Base-by-base conservation (phyloP, 2,888 invertebrate genomes). In the Drosophila longiperda region DNA sequence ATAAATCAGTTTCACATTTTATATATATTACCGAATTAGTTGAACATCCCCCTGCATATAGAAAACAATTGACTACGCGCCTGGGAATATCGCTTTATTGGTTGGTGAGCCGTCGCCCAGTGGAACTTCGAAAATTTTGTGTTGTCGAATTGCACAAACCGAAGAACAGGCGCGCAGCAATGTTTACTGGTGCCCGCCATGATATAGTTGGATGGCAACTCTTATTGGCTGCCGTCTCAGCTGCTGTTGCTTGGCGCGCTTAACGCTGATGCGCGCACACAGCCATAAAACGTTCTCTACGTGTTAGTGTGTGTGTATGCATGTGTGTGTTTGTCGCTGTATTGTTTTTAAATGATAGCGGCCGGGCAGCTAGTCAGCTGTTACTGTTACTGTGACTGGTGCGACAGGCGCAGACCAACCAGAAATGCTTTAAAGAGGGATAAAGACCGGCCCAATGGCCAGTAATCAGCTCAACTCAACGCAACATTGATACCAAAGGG, bases 131-230 rank as follows among this genome's bases (percentile, higher is more conserved):
- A 92, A 92, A 92, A 92, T 91, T 92, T 92, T 91, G 92, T 92
- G 93, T 93, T 93, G 92, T 92, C 93, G 92, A 92, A 92, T 92
- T 91, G 87, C 87, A 92, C 91, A 92, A 92, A 92, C 91, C 88
- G 89, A 76, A 73, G 78, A 92, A 66, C 82, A 91, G 92, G 92
- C 81, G 78, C 83, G 0, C 92, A 92, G 87, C 54, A 73, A 29
- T 48, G 0, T 1, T 0, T 29, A 77, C 66, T 73, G 78, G 89
- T 83, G 90, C 73, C 81, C 71, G 90, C 87, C 77, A 85, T 90
- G 92, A 79, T 89, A 88, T 91, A 92, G 92, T 92, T 91, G 91
- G 91, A 91, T 92, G 92, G 88, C 85, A 89, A 89, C 89, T 91
- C 92, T 92, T 91, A 91, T 91, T 91, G 91, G 91, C 91, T 91